A percentile compares a stretch with the other conserved stretches of the same genome.
Evolutionary conservation across 2,888 invertebrate genomes (phyloP).

Genomic region (Acleris holmiana): DNA sequence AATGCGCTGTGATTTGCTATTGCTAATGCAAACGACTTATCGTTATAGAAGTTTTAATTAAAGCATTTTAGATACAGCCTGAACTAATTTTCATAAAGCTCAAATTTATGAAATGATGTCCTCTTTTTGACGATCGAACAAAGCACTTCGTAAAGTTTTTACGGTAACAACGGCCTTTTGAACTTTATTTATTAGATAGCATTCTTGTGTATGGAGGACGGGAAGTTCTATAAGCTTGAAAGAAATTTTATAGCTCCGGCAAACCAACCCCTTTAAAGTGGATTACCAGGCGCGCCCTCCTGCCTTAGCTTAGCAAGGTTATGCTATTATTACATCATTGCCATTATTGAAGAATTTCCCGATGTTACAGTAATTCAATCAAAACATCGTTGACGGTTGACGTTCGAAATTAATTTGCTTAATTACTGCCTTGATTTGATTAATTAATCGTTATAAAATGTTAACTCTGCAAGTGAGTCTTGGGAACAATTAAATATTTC

Average conservation of each 20-base stretch:
- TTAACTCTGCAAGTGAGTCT: neutral
- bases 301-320: neutral
- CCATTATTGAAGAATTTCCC: constrained; percentile 18
- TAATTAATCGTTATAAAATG: constrained; percentile 23
- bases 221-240: constrained; percentile 16
- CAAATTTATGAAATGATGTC: constrained; percentile 1
- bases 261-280: constrained; percentile 32
- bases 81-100: neutral
- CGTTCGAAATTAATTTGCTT: constrained; percentile 30
- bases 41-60: no score
- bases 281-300: constrained; percentile 27
- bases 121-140: constrained; percentile 12
- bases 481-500: neutral
- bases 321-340: constrained; percentile 26
- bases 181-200: constrained; percentile 22
- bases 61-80: neutral
- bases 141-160: constrained; percentile 15
- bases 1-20: no score
- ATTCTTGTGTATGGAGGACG: constrained; percentile 14
- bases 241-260: constrained; percentile 26
- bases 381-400: constrained; percentile 29
- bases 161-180: constrained; percentile 10
- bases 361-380: constrained; percentile 21
- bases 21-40: no score
- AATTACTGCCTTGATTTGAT: constrained; percentile 23